Evolutionary conservation across 2,113 vertebrate genomes (phyloP).

Genomic region (Fulmarus glacialis): DNA sequence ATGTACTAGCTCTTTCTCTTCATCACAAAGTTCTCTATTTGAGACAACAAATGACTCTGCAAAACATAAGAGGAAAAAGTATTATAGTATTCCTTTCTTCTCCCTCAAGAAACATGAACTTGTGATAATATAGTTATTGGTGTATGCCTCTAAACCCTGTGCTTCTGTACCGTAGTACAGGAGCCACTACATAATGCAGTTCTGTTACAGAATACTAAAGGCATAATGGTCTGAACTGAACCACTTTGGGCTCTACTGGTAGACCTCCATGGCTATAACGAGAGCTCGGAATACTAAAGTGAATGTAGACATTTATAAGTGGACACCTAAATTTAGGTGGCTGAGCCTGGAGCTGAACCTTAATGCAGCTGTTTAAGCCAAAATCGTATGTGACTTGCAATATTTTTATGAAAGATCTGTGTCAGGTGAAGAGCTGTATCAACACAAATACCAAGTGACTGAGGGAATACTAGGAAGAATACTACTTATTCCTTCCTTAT

Average conservation of each 20-base stretch:
- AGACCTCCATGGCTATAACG: background rate
- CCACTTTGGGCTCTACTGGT: background rate
- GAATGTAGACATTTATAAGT: background rate
- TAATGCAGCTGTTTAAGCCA: background rate
- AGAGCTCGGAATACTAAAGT: background rate
- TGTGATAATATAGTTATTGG: background rate
- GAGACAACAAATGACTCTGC: conserved; percentile 80
- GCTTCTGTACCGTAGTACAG: background rate
- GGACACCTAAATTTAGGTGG: background rate
- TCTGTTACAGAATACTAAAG: background rate
- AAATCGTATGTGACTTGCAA: background rate
- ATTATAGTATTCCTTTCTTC: conserved; percentile 2
- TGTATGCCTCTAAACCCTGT: background rate
- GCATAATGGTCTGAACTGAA: background rate
- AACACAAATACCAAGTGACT: background rate
- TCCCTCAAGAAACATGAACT: background rate
- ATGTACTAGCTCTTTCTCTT: conserved; percentile 81
- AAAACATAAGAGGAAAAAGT: conserved; percentile 63
- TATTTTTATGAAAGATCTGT: background rate
- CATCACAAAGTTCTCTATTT: conserved; percentile 81
- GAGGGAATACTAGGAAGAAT: background rate
- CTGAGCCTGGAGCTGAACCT: background rate
- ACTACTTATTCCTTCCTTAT: background rate
- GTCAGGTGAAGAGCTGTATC: background rate
- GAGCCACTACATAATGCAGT: background rate